These are phyloP conservation scores for Psittacus erithacus DNA, from an alignment of 2,113 vertebrate genomes.

Conservation along the genomic window DNA sequence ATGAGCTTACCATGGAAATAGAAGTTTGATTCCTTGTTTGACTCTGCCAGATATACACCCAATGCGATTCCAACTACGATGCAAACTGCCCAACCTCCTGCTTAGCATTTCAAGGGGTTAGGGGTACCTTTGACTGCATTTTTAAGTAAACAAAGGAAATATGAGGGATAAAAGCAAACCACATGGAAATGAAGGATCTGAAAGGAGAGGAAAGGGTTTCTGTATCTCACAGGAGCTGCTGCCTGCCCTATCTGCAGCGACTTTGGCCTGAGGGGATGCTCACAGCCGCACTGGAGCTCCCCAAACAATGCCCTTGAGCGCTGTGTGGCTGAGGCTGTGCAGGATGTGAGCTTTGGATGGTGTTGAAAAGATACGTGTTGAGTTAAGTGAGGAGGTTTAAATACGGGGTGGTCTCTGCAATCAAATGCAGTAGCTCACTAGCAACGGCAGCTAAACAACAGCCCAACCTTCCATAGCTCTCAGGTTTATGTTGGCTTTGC, in stretches of 20 bases:
- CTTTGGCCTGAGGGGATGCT: neutral
- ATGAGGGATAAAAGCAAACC: neutral
- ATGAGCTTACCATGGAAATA: accelerated
- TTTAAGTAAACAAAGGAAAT: slow-evolving; percentile 6
- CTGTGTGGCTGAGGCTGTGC: slow-evolving; percentile 68
- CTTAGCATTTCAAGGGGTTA: neutral
- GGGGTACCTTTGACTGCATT: neutral
- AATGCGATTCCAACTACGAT: neutral
- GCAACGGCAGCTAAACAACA: slow-evolving; percentile 51
- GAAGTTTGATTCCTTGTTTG: neutral
- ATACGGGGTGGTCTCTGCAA: slow-evolving; percentile 51
- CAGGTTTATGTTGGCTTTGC: slow-evolving; percentile 74
- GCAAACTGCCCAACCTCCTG: neutral
- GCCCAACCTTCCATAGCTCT: slow-evolving; percentile 40
- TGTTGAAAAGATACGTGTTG: slow-evolving; percentile 74
- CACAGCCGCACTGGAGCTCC: neutral
- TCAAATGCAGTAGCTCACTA: slow-evolving; percentile 44
- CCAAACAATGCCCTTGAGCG: slow-evolving; percentile 1
- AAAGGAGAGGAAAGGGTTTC: neutral
- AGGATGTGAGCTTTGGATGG: slow-evolving; percentile 29
- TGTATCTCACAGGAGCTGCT: neutral
- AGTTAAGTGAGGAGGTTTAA: slow-evolving; percentile 60
- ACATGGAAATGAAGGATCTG: too few species aligned
- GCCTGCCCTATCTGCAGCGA: accelerated
- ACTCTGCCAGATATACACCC: neutral